Percentiles rank a stretch among this genome's conserved stretches.
These are phyloP conservation scores for Chamaea fasciata DNA, from an alignment of 2,113 vertebrate genomes.

Conservation along the genomic window DNA sequence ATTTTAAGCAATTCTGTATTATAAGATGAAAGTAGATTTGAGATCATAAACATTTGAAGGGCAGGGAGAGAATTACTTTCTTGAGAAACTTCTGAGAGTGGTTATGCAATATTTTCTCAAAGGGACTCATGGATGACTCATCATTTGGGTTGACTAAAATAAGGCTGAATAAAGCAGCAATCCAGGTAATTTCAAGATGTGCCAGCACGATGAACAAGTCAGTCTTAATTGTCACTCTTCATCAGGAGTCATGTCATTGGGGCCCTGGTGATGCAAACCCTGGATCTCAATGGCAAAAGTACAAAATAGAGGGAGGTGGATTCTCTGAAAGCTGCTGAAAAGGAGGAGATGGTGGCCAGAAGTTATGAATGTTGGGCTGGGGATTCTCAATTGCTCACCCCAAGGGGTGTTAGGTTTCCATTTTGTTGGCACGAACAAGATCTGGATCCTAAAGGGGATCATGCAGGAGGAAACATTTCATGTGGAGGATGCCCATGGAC, in stretches of 20 bases:
- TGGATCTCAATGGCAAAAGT: neutral
- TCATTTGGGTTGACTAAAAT: neutral
- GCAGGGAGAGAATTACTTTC: neutral
- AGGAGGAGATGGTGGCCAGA: neutral
- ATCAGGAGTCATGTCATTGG: neutral
- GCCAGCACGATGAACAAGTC: neutral
- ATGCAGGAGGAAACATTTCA: neutral
- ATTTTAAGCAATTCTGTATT: neutral
- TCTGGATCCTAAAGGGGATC: neutral
- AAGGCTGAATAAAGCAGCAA: neutral
- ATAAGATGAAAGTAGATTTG: neutral
- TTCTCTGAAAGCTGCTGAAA: neutral
- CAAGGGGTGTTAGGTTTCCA: neutral
- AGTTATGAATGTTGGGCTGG: neutral
- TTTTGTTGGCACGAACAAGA: neutral
- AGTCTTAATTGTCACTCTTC: neutral
- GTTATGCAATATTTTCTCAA: slow-evolving; percentile 1
- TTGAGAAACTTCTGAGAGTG: neutral
- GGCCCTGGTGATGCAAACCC: neutral
- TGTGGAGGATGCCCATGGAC: neutral
- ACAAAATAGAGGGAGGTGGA: neutral
- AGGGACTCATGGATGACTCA: neutral
- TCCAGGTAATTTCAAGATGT: neutral
- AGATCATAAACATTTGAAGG: slow-evolving; percentile 4
- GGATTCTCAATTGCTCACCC: neutral